Evolutionary conservation across 2,888 invertebrate species (phyloP), one percentile per base, ranked within the genome.

Genomic region (Amblyjoppa fuscipennis): DNA sequence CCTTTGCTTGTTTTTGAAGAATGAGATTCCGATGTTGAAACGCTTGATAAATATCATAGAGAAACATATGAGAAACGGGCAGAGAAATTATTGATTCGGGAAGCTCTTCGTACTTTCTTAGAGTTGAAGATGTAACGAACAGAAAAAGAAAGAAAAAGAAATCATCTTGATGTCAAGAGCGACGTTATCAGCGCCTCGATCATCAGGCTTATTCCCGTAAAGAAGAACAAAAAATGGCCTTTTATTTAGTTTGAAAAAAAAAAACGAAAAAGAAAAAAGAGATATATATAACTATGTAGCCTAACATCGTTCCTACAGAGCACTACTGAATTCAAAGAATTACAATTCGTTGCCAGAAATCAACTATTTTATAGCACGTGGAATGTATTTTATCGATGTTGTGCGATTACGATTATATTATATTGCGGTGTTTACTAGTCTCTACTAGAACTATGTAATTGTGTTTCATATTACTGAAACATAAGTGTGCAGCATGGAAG

Each of bases 401-500:
- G 86, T 85, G 88, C 88, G 73, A 84, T 87, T 88, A 89, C 83
- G 59, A 87, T 88, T 87, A 76, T 84, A 84, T 77, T 87, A 84
- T 87, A 87, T 61, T 86, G 80, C 66, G 70, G 73, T 73, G 70
- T 85, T 83, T 74, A 83, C 75, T 83, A 83, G 81, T 71, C 78
- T 81, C 49, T 81, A 76, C 80, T 87, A 82, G 82, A 66, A 75
- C 61, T 77, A 61, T 70, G 51, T 73, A 80, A 76, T 4, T 28
- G 61, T 87, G 74, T 88, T 81, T 83, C 76, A 76, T 79, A 77
- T 64, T 68, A 69, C 71, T 64, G 59, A 83, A 73, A 74, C 74
- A 77, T 76, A 83, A 84, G 84, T 86, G 87, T 88, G 87, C 85
- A 89, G 86, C 87, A 88, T 88, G 88, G 89, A 87, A 89, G 87